A percentile compares a stretch with the other conserved stretches of the same genome.
Evolutionary conservation across 2,113 vertebrate genomes (phyloP).

Genomic region (Centropus bengalensis): DNA sequence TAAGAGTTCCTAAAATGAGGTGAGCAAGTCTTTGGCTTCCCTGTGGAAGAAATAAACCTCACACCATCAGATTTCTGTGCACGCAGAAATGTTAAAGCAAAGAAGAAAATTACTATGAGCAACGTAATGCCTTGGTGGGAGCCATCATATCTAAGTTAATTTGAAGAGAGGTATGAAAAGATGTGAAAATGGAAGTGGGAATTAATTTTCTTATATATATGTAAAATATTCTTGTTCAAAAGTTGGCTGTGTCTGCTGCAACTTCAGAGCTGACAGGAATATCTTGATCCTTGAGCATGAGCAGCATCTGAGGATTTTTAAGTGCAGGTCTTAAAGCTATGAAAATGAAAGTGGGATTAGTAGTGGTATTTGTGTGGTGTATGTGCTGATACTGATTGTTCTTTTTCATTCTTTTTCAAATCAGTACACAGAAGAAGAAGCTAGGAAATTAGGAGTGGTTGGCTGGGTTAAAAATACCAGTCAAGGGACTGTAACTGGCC

Average conservation of each 20-base stretch:
- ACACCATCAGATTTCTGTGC: not conserved
- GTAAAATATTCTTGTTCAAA: not conserved
- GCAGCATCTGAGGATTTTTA: not conserved
- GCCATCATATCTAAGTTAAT: not conserved
- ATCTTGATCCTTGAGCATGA: not conserved
- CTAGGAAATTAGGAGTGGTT: constrained; percentile 85
- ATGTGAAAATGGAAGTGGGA: not conserved
- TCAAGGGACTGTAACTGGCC: constrained; percentile 87
- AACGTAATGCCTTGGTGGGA: not conserved
- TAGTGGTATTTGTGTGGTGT: not conserved
- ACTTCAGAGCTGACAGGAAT: not conserved
- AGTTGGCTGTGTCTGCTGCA: not conserved
- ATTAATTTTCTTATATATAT: not conserved
- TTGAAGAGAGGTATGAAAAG: not conserved
- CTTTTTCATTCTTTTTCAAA: constrained; percentile 35
- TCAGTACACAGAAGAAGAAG: constrained; percentile 91
- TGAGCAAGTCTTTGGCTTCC: not conserved
- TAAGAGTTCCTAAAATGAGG: not conserved
- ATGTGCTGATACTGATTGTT: constrained; percentile 14
- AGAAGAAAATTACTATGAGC: not conserved
- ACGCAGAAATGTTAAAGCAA: not conserved
- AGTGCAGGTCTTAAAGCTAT: not conserved
- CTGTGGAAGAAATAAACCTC: not conserved
- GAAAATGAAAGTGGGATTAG: not conserved
- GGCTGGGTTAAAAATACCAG: constrained; percentile 94